These are phyloP conservation scores for Celastrina argiolus DNA, from an alignment of 2,888 invertebrate genomes.

Conservation along the genomic window DNA sequence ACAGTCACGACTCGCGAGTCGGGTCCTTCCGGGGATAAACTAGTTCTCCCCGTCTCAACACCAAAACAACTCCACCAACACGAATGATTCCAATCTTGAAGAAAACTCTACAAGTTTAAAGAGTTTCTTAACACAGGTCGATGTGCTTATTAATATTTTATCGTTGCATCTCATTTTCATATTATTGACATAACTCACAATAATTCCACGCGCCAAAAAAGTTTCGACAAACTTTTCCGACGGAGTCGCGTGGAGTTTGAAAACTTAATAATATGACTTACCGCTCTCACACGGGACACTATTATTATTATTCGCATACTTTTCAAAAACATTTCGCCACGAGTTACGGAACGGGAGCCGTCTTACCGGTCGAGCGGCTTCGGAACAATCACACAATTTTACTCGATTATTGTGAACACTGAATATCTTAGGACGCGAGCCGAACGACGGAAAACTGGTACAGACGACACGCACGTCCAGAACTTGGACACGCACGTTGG, in stretches of 20 bases:
- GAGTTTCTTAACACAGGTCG: too few species aligned
- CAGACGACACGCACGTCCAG: neutral
- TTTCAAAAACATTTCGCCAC: constrained; percentile 35
- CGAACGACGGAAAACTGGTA: neutral
- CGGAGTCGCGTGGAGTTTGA: neutral
- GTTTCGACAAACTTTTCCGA: neutral
- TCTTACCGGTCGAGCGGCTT: constrained; percentile 46
- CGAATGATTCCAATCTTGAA: too few species aligned
- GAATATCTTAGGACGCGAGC: constrained; percentile 8
- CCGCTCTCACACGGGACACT: constrained; percentile 31
- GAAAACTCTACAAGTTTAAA: too few species aligned
- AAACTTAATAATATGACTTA: constrained; percentile 31
- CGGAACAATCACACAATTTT: constrained; percentile 44
- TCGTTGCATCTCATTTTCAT: too few species aligned
- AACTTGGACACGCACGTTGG: neutral
- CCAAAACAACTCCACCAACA: too few species aligned
- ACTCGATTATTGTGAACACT: constrained; percentile 38
- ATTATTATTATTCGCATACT: constrained; percentile 34
- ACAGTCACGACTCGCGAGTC: too few species aligned
- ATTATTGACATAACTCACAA: neutral
- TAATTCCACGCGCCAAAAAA: neutral
- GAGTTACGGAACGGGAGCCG: constrained; percentile 46
- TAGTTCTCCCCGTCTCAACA: too few species aligned
- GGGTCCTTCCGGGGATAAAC: too few species aligned
- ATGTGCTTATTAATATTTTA: too few species aligned